phyloP scores from a whole-genome alignment of 2,888 invertebrate species.

The Acanthosepion pharaonis region DNA sequence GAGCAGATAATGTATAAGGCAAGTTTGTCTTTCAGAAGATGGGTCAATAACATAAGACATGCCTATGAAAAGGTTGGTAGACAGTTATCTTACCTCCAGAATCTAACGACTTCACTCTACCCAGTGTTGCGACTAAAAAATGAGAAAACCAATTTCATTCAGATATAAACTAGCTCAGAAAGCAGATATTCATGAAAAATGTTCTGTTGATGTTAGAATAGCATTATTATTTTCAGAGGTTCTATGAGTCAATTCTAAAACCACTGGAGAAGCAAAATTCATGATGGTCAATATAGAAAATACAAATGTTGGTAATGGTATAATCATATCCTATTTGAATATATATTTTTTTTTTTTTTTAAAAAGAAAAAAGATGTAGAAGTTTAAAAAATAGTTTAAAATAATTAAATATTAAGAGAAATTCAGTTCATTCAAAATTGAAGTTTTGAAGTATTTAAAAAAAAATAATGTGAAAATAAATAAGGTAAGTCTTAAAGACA shows the following conservation, averaged over 20 bases:
- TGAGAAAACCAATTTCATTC: neutral
- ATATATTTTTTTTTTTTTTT: too few species aligned
- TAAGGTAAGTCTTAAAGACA: too few species aligned
- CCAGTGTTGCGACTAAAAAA: conserved; percentile 38
- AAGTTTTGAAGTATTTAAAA: neutral
- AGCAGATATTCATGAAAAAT: neutral
- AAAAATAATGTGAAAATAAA: too few species aligned
- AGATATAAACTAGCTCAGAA: neutral
- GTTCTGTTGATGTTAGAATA: neutral
- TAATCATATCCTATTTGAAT: too few species aligned
- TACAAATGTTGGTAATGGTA: too few species aligned
- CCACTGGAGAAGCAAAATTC: too few species aligned
- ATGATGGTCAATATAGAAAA: too few species aligned
- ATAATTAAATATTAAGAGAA: neutral
- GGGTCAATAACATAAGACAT: neutral
- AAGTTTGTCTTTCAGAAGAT: neutral
- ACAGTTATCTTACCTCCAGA: conserved; percentile 35
- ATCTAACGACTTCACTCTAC: conserved; percentile 44
- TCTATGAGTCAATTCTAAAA: too few species aligned
- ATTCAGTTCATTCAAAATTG: neutral
- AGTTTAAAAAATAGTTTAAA: neutral
- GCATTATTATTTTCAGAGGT: too few species aligned
- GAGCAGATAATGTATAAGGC: neutral
- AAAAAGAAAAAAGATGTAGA: neutral
- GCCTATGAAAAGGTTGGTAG: neutral